Conservation (phyloP, 2,113 vertebrate genomes). For the zebrafish (Danio rerio) region GRCz12tu NC_133182.1:27344501-27345000, state of each 20-base stretch:
- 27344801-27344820: background rate
- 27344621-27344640: background rate
- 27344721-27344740: background rate
- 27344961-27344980: too few relatives aligned
- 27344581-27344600: constrained; percentile 6
- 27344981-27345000: too few relatives aligned
- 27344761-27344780: background rate
- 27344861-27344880: background rate
- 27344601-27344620: background rate
- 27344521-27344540: background rate
- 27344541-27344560: background rate
- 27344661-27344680: background rate
- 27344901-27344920: background rate
- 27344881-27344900: background rate
- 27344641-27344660: background rate
- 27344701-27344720: background rate
- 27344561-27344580: background rate
- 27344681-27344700: background rate
- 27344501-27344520: background rate
- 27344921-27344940: too few relatives aligned
- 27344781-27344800: background rate
- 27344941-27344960: too few relatives aligned
- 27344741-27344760: background rate
- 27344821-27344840: background rate
- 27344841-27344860: background rate